Evolutionary conservation across 2,113 vertebrate genomes (phyloP), one percentile per base, ranked within the genome.

Genomic region (Scomber scombrus): DNA sequence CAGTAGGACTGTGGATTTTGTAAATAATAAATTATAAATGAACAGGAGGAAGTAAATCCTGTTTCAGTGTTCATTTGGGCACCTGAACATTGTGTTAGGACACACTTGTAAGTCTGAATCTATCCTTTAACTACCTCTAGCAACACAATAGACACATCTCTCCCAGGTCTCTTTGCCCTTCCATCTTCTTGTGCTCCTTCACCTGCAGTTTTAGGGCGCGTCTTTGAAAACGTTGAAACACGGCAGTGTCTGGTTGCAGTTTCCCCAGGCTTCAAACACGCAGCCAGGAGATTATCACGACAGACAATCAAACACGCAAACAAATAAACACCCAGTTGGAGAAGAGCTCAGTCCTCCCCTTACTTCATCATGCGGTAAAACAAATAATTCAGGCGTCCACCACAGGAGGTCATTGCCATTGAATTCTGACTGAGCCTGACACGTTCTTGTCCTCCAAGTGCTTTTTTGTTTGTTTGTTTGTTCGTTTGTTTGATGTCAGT

Each of bases 401-500:
- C 43, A 8, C n/a, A 16, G 83, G 75, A 91, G 86, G 86, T 83
- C 70, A 79, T 61, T 21, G 47, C 46, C 50, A 40, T 18, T 50
- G 40, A 73, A 65, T 56, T 70, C 46, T 43, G 47, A 73, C 74
- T 51, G 65, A 71, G 23, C 58, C 64, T 72, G 73, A 67, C 45
- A 11, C 60, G 49, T 65, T 68, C 82, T 78, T 72, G 75, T 62
- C 79, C 88, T 86, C 89, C 71, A 81, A 85, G 74, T 65, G 61
- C 3, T 55, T 82, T 55, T 54, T 74, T 81, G 79, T 75, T 88
- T 65, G 61, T 26, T 55, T 82, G 58, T 54, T 74, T 81, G 79
- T 75, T 88, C 75, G 85, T 85, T 85, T 88, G 76, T 81, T 76
- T 73, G 74, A 78, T 77, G 79, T 47, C 60, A 84, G 81, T 87